These are phyloP conservation scores for Atta texana DNA, from an alignment of 1,140 invertebrate genomes.

Conservation along the genomic window DNA sequence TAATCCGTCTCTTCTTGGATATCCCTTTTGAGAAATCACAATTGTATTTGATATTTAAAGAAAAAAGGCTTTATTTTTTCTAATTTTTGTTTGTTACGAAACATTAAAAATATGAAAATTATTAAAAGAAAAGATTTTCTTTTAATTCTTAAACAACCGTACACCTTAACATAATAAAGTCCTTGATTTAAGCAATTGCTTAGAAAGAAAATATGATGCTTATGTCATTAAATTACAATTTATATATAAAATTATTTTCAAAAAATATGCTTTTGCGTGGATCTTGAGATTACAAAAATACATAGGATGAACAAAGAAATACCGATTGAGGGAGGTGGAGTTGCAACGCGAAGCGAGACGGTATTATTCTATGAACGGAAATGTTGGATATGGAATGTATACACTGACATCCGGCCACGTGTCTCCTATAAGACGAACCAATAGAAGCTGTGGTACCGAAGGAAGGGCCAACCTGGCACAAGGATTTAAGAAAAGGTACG, in stretches of 20 bases:
- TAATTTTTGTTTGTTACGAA: not conserved
- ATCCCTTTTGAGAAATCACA: conserved; percentile 25
- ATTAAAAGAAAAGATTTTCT: not conserved
- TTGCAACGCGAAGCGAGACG: conserved; percentile 69
- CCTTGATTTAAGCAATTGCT: conserved; percentile 17
- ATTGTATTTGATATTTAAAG: conserved; percentile 60
- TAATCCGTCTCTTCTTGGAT: conserved; percentile 19
- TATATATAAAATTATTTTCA: not conserved
- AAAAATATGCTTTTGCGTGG: conserved; percentile 46
- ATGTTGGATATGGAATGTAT: conserved; percentile 63
- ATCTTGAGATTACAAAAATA: conserved; percentile 16
- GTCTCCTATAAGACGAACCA: conserved; percentile 63
- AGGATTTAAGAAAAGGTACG: conserved; percentile 52
- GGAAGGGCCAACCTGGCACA: conserved; percentile 62
- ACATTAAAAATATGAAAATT: conserved; percentile 10
- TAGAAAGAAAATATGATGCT: not conserved
- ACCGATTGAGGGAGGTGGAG: conserved; percentile 70
- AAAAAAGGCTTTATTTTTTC: not conserved
- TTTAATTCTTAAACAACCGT: not conserved
- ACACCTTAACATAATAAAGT: not conserved
- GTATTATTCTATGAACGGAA: conserved; percentile 76
- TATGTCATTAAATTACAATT: conserved; percentile 9
- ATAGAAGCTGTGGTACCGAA: conserved; percentile 51
- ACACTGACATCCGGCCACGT: conserved; percentile 74
- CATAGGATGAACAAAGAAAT: conserved; percentile 50